Evolutionary conservation across 2,888 invertebrate species (phyloP).

Genomic region (Amaurobius ferox): DNA sequence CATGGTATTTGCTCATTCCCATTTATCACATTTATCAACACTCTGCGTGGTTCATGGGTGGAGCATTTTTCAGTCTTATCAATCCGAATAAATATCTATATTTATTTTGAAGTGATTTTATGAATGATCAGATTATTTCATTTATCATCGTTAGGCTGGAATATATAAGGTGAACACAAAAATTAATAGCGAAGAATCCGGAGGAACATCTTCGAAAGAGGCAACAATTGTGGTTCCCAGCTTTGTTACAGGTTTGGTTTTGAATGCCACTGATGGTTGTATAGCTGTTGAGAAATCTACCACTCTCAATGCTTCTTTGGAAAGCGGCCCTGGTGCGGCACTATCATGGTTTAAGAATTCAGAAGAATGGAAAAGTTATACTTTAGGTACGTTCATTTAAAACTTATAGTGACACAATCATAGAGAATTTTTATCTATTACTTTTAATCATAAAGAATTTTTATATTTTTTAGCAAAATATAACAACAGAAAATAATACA

Average conservation of each 20-base stretch:
- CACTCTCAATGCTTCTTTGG: conserved; percentile 13
- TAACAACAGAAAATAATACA: too few species aligned
- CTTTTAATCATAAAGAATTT: too few species aligned
- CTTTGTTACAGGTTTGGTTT: conserved; percentile 14
- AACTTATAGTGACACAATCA: too few species aligned
- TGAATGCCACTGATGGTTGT: conserved; percentile 3
- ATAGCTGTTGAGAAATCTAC: background rate
- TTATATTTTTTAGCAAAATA: too few species aligned
- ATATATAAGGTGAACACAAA: conserved; percentile 20
- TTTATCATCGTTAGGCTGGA: conserved; percentile 25
- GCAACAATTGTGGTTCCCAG: background rate
- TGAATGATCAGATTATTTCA: too few species aligned
- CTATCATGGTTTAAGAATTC: conserved; percentile 20
- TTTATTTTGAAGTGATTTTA: too few species aligned
- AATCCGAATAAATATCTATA: too few species aligned
- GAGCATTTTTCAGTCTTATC: too few species aligned
- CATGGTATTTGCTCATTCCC: too few species aligned
- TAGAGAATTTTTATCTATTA: too few species aligned
- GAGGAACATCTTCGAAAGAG: conserved; percentile 13
- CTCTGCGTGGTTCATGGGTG: too few species aligned
- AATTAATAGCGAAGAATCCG: conserved; percentile 17
- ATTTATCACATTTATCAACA: too few species aligned
- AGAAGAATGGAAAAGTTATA: conserved; percentile 13
- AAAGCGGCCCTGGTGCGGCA: conserved; percentile 29
- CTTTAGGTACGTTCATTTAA: conserved; percentile 23